Conservation (phyloP, 2,113 vertebrate species). For the Ifrita kowaldi region DNA sequence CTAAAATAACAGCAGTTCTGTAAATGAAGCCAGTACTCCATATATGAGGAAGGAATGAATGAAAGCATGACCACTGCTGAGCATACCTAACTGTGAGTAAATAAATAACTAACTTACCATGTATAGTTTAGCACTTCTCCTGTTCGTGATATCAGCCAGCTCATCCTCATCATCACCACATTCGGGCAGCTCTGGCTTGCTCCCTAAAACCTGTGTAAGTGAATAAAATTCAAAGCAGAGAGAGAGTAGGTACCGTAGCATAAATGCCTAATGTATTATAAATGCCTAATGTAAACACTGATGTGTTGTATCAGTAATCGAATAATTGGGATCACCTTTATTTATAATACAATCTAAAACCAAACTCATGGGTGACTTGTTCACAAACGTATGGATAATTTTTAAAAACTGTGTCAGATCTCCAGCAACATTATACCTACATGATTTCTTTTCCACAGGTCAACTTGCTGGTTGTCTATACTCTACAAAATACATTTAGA, state of each 20-base stretch:
- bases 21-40: neutral
- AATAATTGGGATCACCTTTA: neutral
- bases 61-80: neutral
- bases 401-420: neutral
- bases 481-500: neutral
- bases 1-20: neutral
- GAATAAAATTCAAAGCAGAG: neutral
- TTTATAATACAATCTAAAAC: neutral
- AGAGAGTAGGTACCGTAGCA: neutral
- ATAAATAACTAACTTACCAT: conserved; percentile 72
- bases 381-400: neutral
- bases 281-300: too few species aligned
- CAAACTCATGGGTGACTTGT: neutral
- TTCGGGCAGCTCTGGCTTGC: conserved; percentile 73
- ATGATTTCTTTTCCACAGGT: neutral
- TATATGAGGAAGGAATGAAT: neutral
- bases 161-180: conserved; percentile 77
- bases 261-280: neutral
- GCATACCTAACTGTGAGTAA: neutral
- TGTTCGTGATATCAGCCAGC: conserved; percentile 82
- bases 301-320: rapidly evolving
- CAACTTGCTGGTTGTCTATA: neutral
- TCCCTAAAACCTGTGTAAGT: conserved; percentile 79
- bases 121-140: conserved; percentile 87
- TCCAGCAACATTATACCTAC: neutral